phyloP scores from a whole-genome alignment of 92 coral and sea anemone species.

The Porites divaricata region DNA sequence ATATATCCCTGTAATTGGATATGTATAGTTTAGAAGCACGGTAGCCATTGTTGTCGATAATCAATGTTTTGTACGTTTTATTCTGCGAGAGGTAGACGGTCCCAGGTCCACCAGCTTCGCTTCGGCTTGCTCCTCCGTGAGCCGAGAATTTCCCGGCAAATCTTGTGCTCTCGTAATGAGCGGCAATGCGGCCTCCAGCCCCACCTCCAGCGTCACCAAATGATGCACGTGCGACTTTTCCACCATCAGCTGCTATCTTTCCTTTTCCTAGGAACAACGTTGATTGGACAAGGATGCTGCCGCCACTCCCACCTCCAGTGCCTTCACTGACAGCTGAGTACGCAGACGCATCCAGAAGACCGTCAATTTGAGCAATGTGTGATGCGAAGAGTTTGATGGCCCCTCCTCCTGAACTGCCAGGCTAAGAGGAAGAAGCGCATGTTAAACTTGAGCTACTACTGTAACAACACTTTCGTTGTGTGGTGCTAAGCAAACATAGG shows the following conservation, averaged over 20 bases:
- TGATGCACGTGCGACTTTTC: constrained; percentile 60
- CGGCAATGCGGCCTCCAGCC: constrained; percentile 92
- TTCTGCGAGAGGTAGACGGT: constrained; percentile 77
- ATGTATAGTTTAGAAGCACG: constrained; percentile 79
- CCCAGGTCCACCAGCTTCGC: constrained; percentile 96
- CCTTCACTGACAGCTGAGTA: constrained; percentile 70
- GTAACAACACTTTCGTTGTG: too few relatives aligned
- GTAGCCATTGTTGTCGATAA: constrained; percentile 87
- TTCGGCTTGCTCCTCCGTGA: constrained; percentile 86
- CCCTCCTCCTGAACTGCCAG: constrained; percentile 95
- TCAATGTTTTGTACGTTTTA: constrained; percentile 66
- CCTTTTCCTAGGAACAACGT: constrained; percentile 88
- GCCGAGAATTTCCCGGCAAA: constrained; percentile 81
- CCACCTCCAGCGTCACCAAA: constrained; percentile 94
- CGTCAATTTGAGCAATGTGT: constrained; percentile 81
- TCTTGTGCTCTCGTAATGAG: constrained; percentile 70
- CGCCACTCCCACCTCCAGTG: constrained; percentile 99
- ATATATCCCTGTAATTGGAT: constrained; percentile 72
- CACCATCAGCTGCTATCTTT: constrained; percentile 78
- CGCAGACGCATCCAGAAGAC: constrained; percentile 90
- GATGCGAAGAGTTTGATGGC: constrained; percentile 72
- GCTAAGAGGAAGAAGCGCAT: constrained; percentile 41
- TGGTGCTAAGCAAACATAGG: too few relatives aligned
- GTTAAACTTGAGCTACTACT: background rate
- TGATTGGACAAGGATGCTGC: constrained; percentile 76